Base-by-base conservation (phyloP, 2,888 invertebrate species). In the Gymnocheta viridis region DNA sequence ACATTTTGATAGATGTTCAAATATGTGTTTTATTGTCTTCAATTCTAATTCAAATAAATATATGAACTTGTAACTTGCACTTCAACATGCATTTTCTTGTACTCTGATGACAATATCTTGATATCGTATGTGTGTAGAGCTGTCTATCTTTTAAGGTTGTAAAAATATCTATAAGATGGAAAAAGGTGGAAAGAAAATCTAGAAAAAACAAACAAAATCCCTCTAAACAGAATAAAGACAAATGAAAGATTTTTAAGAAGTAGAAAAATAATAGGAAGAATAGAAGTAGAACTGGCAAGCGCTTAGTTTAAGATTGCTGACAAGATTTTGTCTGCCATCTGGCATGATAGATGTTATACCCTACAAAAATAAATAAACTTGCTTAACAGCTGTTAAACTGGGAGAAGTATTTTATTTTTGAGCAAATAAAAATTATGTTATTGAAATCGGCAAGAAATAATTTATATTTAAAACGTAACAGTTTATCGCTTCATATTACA, bases 1-100 rank as follows among this genome's bases (percentile, higher is more conserved):
- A 82, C 86, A 85, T 29, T 62, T 82, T 86, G 86, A 86, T 86
- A 73, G 77, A 86, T 85, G 84, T 84, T 85, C 85, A 85, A 85
- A 83, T 83, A 82, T 86, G 82, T 85, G 78, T 82, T 77, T 82
- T 77, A 85, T 83, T 81, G 51, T 81, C 29, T 70, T 67, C 44
- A 74, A 47, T 69, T 69, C 54, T 60, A 74, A 64, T 79, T 62
- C 62, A 44, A 77, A 58, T 38, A 51, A 24, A 58, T 51, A 47
- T 62, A 62, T 79, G 62, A 54, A 70, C 70, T 54, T 78, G 70
- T 69, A 70, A 51, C 58, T 60, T 67, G 73, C 54, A 60, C 47
- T 67, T 27, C 56, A 67, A 49, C 47, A 54, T 62, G 54, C 56
- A 67, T 74, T 74, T 49, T 32, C 24, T 67, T 12, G 56, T 58